A percentile compares a stretch with the other conserved stretches of the same genome.
phyloP scores from a whole-genome alignment of 1,140 invertebrate genomes.

The Acyrthosiphon pisum region DNA sequence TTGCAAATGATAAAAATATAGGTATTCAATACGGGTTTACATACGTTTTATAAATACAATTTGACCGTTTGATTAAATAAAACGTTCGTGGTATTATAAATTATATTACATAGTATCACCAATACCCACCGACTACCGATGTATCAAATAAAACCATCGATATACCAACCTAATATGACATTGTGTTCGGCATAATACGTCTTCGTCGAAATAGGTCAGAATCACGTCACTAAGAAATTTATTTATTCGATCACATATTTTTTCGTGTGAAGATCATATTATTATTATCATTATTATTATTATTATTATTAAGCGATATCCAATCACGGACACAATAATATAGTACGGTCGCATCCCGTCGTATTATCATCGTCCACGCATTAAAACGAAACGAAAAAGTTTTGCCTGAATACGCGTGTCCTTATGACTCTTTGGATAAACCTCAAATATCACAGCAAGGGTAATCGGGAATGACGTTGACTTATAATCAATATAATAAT shows the following conservation, averaged over 20 bases:
- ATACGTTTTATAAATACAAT: not conserved
- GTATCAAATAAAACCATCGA: not conserved
- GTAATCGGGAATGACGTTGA: not conserved
- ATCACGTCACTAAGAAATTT: not conserved
- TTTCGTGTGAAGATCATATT: not conserved
- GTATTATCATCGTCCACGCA: not conserved
- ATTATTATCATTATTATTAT: not conserved
- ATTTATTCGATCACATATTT: not conserved
- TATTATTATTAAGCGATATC: not conserved
- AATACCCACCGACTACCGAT: not conserved
- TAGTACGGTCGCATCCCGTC: not conserved
- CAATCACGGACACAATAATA: not conserved
- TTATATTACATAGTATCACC: not conserved
- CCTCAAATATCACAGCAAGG: not conserved
- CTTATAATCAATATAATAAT: not conserved
- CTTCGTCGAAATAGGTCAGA: not conserved
- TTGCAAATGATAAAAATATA: not conserved
- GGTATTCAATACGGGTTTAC: too few species aligned
- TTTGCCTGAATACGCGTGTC: not conserved
- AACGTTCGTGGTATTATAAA: not conserved
- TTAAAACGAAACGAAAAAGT: not conserved
- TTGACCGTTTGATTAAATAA: not conserved
- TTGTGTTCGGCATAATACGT: not conserved
- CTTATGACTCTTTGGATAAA: not conserved
- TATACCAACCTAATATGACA: not conserved